Evolutionary conservation across 2,113 vertebrate genomes (phyloP).

Genomic region (Urocynchramus pylzowi): DNA sequence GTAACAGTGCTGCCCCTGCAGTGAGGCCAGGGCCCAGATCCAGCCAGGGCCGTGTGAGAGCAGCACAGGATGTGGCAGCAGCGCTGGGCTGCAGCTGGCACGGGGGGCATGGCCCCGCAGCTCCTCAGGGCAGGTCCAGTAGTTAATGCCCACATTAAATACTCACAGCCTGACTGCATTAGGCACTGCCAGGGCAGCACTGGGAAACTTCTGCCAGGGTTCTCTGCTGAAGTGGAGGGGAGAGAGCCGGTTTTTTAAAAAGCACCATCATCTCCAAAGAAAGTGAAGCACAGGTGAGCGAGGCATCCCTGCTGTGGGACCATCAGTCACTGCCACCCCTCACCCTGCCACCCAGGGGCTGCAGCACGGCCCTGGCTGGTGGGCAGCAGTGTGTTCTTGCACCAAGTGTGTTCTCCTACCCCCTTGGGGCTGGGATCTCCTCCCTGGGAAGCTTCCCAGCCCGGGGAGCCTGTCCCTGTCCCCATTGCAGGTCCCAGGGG

Average conservation of each 20-base stretch:
- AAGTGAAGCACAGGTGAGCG: fast-evolving
- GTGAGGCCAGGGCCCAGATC: background rate
- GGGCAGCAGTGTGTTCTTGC: background rate
- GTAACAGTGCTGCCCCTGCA: background rate
- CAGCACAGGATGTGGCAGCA: fast-evolving
- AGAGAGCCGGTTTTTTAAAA: background rate
- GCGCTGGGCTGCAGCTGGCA: background rate
- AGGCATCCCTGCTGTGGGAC: background rate
- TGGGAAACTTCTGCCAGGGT: fast-evolving
- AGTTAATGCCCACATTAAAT: fast-evolving
- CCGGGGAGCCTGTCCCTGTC: background rate
- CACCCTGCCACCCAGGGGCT: fast-evolving
- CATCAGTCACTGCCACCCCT: background rate
- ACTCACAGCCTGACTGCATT: fast-evolving
- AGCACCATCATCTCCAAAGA: background rate
- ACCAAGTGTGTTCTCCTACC: background rate
- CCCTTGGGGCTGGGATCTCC: background rate
- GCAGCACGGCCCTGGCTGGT: fast-evolving
- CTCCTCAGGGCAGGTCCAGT: background rate
- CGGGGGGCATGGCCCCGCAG: background rate
- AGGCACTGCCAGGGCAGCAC: background rate
- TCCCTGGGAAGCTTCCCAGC: background rate
- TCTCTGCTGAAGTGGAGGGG: background rate
- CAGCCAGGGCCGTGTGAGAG: fast-evolving
- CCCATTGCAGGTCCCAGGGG: background rate